Evolutionary conservation across 2,113 vertebrate species (phyloP).

Genomic region (Zosterops pallidus): DNA sequence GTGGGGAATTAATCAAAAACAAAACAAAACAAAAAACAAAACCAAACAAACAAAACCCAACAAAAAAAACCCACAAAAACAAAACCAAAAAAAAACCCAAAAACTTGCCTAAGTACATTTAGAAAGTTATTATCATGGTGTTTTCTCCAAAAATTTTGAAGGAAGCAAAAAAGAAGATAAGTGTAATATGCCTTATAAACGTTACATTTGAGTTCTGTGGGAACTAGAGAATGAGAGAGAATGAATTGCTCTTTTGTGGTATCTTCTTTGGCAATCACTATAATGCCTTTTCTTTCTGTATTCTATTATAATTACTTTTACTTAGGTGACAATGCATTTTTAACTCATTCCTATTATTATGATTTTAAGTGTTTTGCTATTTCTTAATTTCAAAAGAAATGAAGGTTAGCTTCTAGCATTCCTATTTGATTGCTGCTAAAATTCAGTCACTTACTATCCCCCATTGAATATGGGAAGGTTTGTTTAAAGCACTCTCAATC

Average conservation of each 20-base stretch:
- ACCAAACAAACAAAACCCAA: no score
- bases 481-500: background rate
- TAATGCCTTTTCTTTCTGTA: background rate
- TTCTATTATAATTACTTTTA: background rate
- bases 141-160: background rate
- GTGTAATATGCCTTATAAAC: background rate
- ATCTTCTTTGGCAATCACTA: background rate
- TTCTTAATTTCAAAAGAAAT: background rate
- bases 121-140: background rate
- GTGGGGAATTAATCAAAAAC: background rate
- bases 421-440: background rate
- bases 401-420: background rate
- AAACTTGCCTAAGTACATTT: background rate
- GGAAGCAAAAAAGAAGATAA: background rate
- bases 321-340: background rate
- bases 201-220: background rate
- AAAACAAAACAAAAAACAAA: background rate
- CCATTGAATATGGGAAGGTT: background rate
- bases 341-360: background rate
- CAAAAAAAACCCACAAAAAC: background rate
- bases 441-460: background rate
- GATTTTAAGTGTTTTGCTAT: background rate
- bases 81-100: no score
- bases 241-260: background rate
- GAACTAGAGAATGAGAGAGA: background rate